Base-by-base conservation (phyloP, 2,888 invertebrate genomes). In the Drosophila anceps region DNA sequence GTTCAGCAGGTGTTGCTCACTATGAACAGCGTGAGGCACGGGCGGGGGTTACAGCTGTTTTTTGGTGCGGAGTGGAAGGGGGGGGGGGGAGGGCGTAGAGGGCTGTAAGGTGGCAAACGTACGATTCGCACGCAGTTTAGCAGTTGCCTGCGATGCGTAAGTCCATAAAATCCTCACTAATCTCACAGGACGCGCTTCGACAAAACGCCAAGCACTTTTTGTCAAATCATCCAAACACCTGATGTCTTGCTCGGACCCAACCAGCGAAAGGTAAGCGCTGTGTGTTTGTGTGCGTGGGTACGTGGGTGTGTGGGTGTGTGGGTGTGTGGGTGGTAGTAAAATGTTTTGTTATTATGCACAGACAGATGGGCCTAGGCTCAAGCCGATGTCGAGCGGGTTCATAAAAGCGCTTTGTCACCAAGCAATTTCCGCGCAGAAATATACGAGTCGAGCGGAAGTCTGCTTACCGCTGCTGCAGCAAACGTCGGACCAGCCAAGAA, bases 161-260 rank as follows among this genome's bases (percentile, higher is more conserved):
- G 84, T 80, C 87, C 87, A 88, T 88, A 87, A 88, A 88, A 88
- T 88, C 87, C 87, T 61, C 82, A 88, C 87, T 88, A 88, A 88
- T 88, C 87, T 88, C 75, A 43, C 76, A 74, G 78, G 72, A 73
- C 75, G 82, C 72, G 77, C 74, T 81, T 86, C 81, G 76, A 82
- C 86, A 86, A 85, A 85, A 87, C 76, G 78, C 82, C 87, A 79
- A 81, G 84, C 88, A 79, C 84, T 90, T 90, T 90, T 79, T 91
- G 91, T 81, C 84, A 88, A 91, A 88, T 91, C 91, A 91, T 82
- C 82, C 91, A 88, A 79, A 79, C 91, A 91, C 88, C 91, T 91
- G 91, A 91, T 91, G 88, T 90, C 90, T 89, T 82, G 61, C 73
- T 84, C 57, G 46, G 69, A 71, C 69, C 69, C 71, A 73, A 69